Evolutionary conservation across 92 coral and sea anemone genomes (phyloP).

Genomic region (Siderastrea siderea): DNA sequence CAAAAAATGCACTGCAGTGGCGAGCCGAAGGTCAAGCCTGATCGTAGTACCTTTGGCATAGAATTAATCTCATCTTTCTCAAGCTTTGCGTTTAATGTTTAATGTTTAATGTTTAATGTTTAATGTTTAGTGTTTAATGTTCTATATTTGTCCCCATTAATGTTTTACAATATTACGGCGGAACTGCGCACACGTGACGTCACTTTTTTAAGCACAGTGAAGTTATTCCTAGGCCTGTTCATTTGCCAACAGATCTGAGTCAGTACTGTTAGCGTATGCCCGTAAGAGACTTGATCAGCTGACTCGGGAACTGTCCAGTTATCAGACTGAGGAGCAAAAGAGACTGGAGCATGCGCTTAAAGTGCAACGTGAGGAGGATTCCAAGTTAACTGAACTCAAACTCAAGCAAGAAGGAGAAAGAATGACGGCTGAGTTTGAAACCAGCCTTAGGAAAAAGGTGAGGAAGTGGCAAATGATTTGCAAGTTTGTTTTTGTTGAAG

Average conservation of each 20-base stretch:
- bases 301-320: conserved; percentile 77
- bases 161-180: too few relatives aligned
- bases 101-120: too few relatives aligned
- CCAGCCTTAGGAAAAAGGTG: conserved; percentile 83
- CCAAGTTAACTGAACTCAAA: conserved; percentile 87
- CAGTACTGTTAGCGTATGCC: conserved; percentile 93
- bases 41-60: too few relatives aligned
- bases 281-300: conserved; percentile 93
- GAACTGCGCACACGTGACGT: too few relatives aligned
- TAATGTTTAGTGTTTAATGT: too few relatives aligned
- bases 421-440: conserved; percentile 82
- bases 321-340: conserved; percentile 85
- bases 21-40: too few relatives aligned
- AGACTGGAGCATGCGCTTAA: conserved; percentile 84
- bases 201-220: too few relatives aligned
- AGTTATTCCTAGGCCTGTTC: background rate
- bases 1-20: too few relatives aligned
- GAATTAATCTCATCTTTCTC: too few relatives aligned
- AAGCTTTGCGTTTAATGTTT: too few relatives aligned
- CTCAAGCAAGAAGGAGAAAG: conserved; percentile 89
- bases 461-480: background rate
- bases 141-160: too few relatives aligned
- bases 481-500: background rate
- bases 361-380: conserved; percentile 86
- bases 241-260: conserved; percentile 62